phyloP scores from a whole-genome alignment of 2,888 invertebrate species.

The Chironomus tentans region DNA sequence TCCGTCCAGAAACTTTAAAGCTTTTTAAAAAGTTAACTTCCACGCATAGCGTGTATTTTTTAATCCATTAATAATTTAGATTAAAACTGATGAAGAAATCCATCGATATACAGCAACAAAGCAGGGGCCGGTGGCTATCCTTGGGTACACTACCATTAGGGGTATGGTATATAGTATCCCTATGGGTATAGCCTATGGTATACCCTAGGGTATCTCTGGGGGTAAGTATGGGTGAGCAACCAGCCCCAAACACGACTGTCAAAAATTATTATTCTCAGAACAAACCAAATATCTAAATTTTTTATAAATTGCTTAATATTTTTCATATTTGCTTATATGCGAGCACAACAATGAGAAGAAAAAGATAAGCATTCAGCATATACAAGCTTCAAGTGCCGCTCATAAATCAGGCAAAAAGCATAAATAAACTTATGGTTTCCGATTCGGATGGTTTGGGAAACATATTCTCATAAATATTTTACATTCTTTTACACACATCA shows the following conservation, averaged over 20 bases:
- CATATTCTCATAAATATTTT: neutral
- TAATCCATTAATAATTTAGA: no score
- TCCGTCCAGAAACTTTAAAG: no score
- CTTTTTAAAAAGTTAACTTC: no score
- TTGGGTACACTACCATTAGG: no score
- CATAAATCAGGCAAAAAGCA: neutral
- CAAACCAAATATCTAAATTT: neutral
- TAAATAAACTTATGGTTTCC: slow-evolving; percentile 1
- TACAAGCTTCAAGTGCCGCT: neutral
- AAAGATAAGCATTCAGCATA: neutral
- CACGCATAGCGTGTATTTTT: no score
- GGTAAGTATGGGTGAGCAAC: no score
- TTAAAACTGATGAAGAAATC: no score
- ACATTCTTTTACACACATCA: neutral
- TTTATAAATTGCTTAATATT: neutral
- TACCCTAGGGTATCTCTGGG: no score
- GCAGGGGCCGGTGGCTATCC: no score
- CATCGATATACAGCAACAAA: no score
- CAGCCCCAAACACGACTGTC: neutral
- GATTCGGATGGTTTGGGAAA: neutral
- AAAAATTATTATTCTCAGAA: neutral
- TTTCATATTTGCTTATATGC: neutral
- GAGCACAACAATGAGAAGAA: neutral
- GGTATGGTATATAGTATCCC: no score
- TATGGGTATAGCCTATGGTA: no score